Conservation (phyloP, 2,113 vertebrate species). For the Perognathus longimembris region DNA sequence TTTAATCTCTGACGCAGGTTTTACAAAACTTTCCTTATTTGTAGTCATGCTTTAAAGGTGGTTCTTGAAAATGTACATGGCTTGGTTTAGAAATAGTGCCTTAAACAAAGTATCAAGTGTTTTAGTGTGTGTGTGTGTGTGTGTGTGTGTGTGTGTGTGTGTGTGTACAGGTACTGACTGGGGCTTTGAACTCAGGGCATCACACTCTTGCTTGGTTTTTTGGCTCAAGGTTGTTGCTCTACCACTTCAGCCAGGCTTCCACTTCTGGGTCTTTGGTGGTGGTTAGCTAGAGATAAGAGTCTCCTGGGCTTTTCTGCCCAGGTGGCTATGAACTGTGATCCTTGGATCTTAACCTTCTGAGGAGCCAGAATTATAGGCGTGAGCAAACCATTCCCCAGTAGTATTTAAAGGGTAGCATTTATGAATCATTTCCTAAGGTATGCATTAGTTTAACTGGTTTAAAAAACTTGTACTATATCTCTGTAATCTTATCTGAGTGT, state of each 20-base stretch:
- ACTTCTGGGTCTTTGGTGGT: no score
- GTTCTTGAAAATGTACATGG: slow-evolving; percentile 22
- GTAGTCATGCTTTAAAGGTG: neutral
- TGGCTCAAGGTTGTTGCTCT: neutral
- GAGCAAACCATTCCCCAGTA: neutral
- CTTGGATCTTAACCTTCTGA: no score
- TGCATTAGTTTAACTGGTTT: neutral
- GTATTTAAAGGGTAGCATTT: neutral
- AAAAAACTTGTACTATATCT: neutral
- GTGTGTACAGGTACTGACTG: no score
- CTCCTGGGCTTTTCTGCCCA: no score
- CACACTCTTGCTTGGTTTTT: no score
- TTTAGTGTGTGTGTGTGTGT: no score
- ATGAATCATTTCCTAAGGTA: slow-evolving; percentile 9
- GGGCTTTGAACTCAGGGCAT: neutral
- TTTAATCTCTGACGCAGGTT: neutral
- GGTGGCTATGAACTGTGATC: no score
- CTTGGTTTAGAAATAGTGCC: slow-evolving; percentile 16
- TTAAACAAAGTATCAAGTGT: neutral
- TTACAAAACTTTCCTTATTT: neutral
- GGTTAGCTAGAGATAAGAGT: no score
- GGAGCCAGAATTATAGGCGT: neutral
- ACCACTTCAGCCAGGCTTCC: neutral
- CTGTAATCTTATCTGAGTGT: no score
- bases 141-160: no score